Evolutionary conservation across 2,888 invertebrate genomes (phyloP).

Genomic region (Ochropleura plecta): DNA sequence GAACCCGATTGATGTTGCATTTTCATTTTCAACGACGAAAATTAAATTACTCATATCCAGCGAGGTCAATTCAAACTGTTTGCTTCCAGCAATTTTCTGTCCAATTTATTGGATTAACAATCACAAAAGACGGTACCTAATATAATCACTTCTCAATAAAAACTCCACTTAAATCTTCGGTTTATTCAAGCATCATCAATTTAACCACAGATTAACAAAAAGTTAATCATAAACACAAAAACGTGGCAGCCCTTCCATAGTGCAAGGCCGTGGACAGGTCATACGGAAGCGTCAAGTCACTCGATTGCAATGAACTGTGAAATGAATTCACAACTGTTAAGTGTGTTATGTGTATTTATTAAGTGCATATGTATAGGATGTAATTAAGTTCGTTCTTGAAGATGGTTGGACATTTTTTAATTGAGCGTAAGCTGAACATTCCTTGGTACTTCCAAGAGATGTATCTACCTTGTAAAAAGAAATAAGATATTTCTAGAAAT

Average conservation of each 20-base stretch:
- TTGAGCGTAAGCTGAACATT: constrained; percentile 19
- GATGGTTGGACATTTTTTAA: constrained; percentile 29
- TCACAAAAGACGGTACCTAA: constrained; percentile 35
- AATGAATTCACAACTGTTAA: constrained; percentile 54
- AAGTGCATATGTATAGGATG: constrained; percentile 16
- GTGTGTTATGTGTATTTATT: constrained; percentile 33
- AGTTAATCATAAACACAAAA: constrained; percentile 15
- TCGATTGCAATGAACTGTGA: constrained; percentile 62
- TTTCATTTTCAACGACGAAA: background rate
- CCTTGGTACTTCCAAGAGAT: background rate
- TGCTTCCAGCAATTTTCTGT: background rate
- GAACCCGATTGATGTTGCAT: background rate
- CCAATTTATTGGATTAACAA: constrained; percentile 24
- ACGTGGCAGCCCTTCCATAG: constrained; percentile 40
- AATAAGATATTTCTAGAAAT: background rate
- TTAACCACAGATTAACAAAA: constrained; percentile 41
- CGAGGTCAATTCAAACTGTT: background rate
- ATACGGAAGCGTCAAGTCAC: constrained; percentile 64
- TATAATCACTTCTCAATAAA: constrained; percentile 32
- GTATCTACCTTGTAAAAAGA: background rate
- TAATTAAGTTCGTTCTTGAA: constrained; percentile 35
- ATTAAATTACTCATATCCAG: background rate
- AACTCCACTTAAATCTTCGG: constrained; percentile 27
- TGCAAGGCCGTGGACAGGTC: constrained; percentile 56
- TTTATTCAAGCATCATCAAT: constrained; percentile 33